Base-by-base conservation (phyloP, 2,797 vertebrate genomes). In the Molossus alvarezi region DNA sequence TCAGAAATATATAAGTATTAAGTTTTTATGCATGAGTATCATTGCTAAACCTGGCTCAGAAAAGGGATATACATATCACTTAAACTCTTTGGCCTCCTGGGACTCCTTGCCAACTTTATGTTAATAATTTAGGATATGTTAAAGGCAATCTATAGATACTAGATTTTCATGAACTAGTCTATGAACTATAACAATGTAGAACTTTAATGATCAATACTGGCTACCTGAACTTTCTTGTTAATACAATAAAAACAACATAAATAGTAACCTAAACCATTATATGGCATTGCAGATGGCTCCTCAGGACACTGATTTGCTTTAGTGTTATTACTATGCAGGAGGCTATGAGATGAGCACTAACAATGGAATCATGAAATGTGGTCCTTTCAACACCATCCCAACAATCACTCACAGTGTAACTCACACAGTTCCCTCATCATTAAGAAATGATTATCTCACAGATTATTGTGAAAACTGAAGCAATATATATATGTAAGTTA, bases 381-480 rank as follows among this genome's bases (percentile, higher is more conserved):
- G 0, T 71, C 6, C 37, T 88, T 53, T 21, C 27, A 75, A 37
- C 10, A 55, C 5, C 27, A 58, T 17, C 17, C 37, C 25, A 41
- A 21, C 73, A 75, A 18, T 88, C 37, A 65, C 25, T 92, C 25
- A 88, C 5, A 33, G 72, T 21, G 2, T 73, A 58, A 64, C 6
- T 7, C 58, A 90, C n/a, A 41, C 33, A 41, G 15, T 62, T n/a
- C 20, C 48, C 51, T 84, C 29, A 10, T 76, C 41, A 53, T 41
- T 55, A 76, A 75, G 75, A 89, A 76, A 82, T 75, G 18, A 76
- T 60, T 71, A 69, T 25, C 8, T 94, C 45, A 53, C 6, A 96
- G 77, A 65, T 21, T 53, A 67, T 27, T 75, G 10, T n/a, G 7
- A 87, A 81, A 83, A 86, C 71, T 88, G 29, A 95, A 48, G 60